Conservation (phyloP, 2,797 vertebrate genomes). For the Crypturellus tataupa region DNA sequence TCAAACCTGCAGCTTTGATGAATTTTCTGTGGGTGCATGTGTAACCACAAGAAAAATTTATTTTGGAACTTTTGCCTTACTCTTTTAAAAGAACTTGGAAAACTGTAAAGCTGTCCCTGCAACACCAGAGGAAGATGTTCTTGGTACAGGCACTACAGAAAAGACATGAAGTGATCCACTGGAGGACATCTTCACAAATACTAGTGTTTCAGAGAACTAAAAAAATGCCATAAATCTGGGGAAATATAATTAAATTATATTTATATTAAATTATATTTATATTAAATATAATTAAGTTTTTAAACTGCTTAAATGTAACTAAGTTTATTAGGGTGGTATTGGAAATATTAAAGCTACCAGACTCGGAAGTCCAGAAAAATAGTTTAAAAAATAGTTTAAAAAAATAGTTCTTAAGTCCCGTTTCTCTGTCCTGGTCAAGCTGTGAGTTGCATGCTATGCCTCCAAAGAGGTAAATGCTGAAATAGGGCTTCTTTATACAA, state of each 20-base stretch:
- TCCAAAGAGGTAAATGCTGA: not conserved
- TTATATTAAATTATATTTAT: too few species aligned
- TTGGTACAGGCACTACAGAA: not conserved
- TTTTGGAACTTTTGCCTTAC: not conserved
- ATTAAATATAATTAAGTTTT: too few species aligned
- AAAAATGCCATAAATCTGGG: not conserved
- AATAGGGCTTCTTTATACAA: not conserved
- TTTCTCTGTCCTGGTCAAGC: not conserved
- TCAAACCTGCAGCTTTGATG: not conserved
- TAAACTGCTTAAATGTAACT: too few species aligned
- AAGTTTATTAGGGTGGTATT: not conserved
- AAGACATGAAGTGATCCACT: not conserved
- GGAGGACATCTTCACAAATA: not conserved
- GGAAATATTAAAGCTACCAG: not conserved
- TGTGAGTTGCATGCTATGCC: accelerated
- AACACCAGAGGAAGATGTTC: accelerated
- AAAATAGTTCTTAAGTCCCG: not conserved
- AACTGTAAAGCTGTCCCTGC: not conserved
- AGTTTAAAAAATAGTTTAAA: too few species aligned
- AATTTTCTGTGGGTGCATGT: not conserved
- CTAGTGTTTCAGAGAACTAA: accelerated
- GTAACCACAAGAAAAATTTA: not conserved
- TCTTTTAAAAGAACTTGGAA: not conserved
- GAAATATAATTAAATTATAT: not conserved
- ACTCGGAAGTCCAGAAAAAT: not conserved